phyloP scores from a whole-genome alignment of 2,797 vertebrate species.

The Potorous gilbertii region DNA sequence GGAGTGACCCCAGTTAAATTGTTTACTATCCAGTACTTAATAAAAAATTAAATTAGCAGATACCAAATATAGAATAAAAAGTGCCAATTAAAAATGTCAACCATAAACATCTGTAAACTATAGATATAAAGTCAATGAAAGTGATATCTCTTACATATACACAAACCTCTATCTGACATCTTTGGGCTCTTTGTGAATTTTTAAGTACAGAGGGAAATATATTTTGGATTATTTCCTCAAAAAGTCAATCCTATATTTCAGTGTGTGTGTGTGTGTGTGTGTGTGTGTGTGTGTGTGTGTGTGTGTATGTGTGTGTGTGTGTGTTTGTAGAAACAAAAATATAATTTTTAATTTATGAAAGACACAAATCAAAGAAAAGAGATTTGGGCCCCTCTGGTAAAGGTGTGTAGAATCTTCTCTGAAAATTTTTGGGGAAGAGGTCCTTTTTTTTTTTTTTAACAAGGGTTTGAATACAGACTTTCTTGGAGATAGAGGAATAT shows the following conservation, averaged over 20 bases:
- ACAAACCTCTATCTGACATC: conserved; percentile 1
- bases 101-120: conserved; percentile 57
- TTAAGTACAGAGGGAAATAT: conserved; percentile 13
- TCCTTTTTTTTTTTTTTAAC: conserved; percentile 32
- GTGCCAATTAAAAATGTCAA: conserved; percentile 60
- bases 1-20: conserved; percentile 65
- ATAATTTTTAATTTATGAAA: not conserved
- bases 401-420: conserved; percentile 9
- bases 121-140: conserved; percentile 34
- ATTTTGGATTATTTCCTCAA: not conserved
- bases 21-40: conserved; percentile 73
- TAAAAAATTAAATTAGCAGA: conserved; percentile 69
- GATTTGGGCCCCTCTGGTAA: conserved; percentile 32
- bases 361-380: not conserved
- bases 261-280: no score
- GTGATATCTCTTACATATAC: conserved; percentile 22
- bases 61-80: conserved; percentile 53
- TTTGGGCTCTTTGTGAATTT: not conserved
- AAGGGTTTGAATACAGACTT: conserved; percentile 35
- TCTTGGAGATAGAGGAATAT: conserved; percentile 23
- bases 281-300: no score
- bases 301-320: no score
- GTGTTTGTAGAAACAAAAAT: not conserved
- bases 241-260: not conserved
- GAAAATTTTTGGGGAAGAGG: conserved; percentile 30